Evolutionary conservation across 1,140 invertebrate genomes (phyloP).

Genomic region (Caenorhabditis inopinata): DNA sequence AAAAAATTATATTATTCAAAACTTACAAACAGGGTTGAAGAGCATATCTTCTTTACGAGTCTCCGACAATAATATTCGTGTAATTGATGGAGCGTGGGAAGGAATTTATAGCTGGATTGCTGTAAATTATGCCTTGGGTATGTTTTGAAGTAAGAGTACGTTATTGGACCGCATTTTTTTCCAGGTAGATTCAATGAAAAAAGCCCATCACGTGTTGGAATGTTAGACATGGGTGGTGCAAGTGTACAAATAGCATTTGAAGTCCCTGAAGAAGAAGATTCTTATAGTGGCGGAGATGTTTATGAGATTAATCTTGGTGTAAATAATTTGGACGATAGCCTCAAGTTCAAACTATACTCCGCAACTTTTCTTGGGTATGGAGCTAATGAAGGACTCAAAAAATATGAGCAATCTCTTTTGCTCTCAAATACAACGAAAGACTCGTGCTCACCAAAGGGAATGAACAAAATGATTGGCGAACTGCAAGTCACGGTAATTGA

Average conservation of each 20-base stretch:
- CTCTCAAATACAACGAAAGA: background rate
- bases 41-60: constrained; percentile 68
- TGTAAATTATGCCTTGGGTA: constrained; percentile 70
- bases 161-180: no score
- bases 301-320: constrained; percentile 68
- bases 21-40: constrained; percentile 68
- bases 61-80: constrained; percentile 68
- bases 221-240: constrained; percentile 72
- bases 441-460: background rate
- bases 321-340: constrained; percentile 68
- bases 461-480: background rate
- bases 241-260: constrained; percentile 72
- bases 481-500: background rate
- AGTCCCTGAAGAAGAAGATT: constrained; percentile 63
- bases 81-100: constrained; percentile 71
- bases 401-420: background rate
- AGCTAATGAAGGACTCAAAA: constrained; percentile 69
- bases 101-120: constrained; percentile 72
- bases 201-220: constrained; percentile 66
- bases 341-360: constrained; percentile 70
- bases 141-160: no score
- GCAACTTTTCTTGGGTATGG: constrained; percentile 71
- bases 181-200: background rate
- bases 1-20: constrained; percentile 69
- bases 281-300: constrained; percentile 39